Evolutionary conservation across 2,888 invertebrate species (phyloP), one percentile per base, ranked within the genome.

Genomic region (Spodoptera exigua): DNA sequence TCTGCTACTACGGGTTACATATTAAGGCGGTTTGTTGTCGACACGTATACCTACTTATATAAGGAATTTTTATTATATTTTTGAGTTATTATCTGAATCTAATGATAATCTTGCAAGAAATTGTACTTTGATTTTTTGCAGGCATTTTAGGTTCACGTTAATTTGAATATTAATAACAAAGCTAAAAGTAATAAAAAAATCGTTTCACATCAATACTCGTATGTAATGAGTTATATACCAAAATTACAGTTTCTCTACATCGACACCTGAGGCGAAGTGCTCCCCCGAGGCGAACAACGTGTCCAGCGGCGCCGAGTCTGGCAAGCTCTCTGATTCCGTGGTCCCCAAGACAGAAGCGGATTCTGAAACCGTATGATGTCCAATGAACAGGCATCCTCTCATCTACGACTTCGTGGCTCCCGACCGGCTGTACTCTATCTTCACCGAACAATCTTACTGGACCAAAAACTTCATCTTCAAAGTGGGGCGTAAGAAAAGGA

Each of bases 291-390:
- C 81, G 27, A 72, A 74, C 57, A 80, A 74, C 46, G 70, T 76
- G 47, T 61, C 70, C 0, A 36, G 62, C 35, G 61, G 63, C 58
- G 63, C 79, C 18, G 75, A 74, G 17, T 67, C 78, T 3, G 58
- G 76, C 34, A 64, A 27, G 39, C 48, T 49, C 21, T 39, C 48
- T 12, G 86, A 86, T 46, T 67, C 82, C 27, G 76, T 74, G 40
- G 68, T 77, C 2, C 80, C 86, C 12, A 82, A 83, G 59, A 61
- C 74, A n/a, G 89, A 87, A 36, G 72, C 84, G 0, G 85, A 83
- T 27, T 57, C 79, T 0, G 89, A 89, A 64, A 68, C 85, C 35
- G 83, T 80, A 84, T 91, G 91, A 91, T 90, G 79, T 40, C 34
- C 17, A 18, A 43, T 27, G 12, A 11, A 9, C 17, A 12, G 70